Evolutionary conservation across 2,888 invertebrate species (phyloP), one percentile per base, ranked within the genome.

Genomic region (Odontomyia ornata): DNA sequence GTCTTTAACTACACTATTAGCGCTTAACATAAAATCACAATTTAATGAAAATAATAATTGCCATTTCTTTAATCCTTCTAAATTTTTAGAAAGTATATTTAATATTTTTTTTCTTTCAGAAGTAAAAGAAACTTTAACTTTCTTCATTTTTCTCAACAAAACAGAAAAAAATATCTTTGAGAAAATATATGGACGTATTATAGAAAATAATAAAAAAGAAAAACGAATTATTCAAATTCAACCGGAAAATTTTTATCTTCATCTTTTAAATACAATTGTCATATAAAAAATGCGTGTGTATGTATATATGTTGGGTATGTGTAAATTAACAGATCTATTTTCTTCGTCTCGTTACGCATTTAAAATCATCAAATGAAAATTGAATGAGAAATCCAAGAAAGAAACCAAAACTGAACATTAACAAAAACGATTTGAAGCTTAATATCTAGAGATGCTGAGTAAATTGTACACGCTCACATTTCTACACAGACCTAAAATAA

Each of bases 21-120:
- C 36, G 28, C 73, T 73, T 73, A 73, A 73, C 57, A 73, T 73
- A 73, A 73, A 73, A 73, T 73, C 73, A 73, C 73, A 73, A 57
- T 73, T 73, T 73, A 73, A 73, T 60, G 30, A 72, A 73, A 73
- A 73, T 73, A 2, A 73, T 73, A 73, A 73, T 73, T 73, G 57
- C 57, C 52, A 52, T 52, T 52, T 52, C 36, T 36, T 36, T 5
- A 36, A 52, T 52, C 52, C 52, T n/a, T 15, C 52, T 52, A 52
- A 36, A 36, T 36, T 36, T 5, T 36, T 36, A 36, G 36, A 36
- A 36, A 36, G 36, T 36, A 36, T 36, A 36, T 9, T 5, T 36
- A 36, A 36, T 9, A 5, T 36, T 36, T 36, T 36, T 36, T 36
- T 36, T 36, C 9, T 28, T 18, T 64, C n/a, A 28, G 64, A 64